phyloP scores from a whole-genome alignment of 2,797 vertebrate species.

The Poeciliopsis gracilis region DNA sequence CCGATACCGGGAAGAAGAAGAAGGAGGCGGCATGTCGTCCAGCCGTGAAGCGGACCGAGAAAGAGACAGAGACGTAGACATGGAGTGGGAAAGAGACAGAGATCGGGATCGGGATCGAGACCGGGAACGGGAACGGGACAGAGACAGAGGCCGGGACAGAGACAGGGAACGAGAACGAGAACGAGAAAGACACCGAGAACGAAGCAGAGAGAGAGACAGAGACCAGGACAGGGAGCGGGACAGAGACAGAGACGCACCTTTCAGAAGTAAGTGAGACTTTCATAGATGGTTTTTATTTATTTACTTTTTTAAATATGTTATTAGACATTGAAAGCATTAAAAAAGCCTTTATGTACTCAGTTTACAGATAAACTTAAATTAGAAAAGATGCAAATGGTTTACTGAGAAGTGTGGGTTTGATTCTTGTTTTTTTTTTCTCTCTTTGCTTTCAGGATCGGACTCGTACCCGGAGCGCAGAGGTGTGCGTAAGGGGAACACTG shows the following conservation, averaged over 20 bases:
- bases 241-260: slow-evolving; percentile 73
- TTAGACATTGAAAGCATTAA: too few relatives aligned
- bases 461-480: slow-evolving; percentile 88
- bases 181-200: slow-evolving; percentile 33
- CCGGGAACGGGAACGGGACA: slow-evolving; percentile 52
- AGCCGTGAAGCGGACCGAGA: slow-evolving; percentile 63
- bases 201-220: slow-evolving; percentile 51
- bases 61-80: slow-evolving; percentile 24
- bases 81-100: slow-evolving; percentile 21
- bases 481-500: slow-evolving; percentile 91
- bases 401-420: not conserved
- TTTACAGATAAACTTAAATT: not conserved
- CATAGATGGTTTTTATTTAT: not conserved
- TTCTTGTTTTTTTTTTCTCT: not conserved
- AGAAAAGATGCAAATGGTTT: not conserved
- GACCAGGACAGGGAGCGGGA: slow-evolving; percentile 41
- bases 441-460: slow-evolving; percentile 82
- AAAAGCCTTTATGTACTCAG: not conserved
- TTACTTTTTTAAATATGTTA: too few relatives aligned
- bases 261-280: slow-evolving; percentile 75
- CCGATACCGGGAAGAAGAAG: slow-evolving; percentile 82
- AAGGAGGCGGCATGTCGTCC: slow-evolving; percentile 53
- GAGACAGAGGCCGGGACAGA: slow-evolving; percentile 49
- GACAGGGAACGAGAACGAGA: slow-evolving; percentile 46
- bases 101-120: slow-evolving; percentile 67